Conservation (phyloP, 1,140 invertebrate genomes). For the Drosophila azteca region DNA sequence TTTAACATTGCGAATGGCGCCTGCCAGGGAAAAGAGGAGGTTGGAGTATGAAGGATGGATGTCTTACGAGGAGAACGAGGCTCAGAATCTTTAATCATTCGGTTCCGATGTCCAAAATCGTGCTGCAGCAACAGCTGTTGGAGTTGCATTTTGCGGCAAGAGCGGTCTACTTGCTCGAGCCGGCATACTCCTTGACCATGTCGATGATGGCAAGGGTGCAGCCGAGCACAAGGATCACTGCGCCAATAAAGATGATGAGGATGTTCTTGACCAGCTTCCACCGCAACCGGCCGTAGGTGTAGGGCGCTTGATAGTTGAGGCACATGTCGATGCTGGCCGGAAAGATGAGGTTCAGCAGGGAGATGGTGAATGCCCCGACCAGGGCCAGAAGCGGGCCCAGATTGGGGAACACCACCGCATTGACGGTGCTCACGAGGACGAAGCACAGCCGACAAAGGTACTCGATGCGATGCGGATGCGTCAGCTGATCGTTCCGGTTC, state of each 20-base stretch:
- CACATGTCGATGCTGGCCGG: conserved; percentile 47
- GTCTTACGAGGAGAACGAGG: no score
- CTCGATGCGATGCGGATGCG: conserved; percentile 17
- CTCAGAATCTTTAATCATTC: no score
- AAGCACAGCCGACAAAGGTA: conserved; percentile 13
- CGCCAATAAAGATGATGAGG: conserved; percentile 14
- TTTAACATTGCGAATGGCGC: no score
- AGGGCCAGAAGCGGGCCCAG: conserved; percentile 40
- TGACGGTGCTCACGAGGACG: conserved; percentile 32
- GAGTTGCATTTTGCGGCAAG: no score
- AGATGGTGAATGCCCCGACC: conserved; percentile 45
- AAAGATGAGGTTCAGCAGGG: conserved; percentile 55
- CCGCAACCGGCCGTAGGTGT: conserved; percentile 5
- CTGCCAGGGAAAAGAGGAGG: no score
- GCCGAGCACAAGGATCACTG: conserved; percentile 10
- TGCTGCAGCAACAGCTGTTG: no score
- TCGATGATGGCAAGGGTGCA: neutral
- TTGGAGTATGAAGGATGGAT: no score
- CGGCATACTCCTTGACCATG: conserved; percentile 1
- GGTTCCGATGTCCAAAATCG: no score
- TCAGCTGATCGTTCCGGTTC: neutral
- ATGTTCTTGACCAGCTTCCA: conserved; percentile 55
- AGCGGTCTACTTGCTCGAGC: no score
- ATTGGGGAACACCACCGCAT: conserved; percentile 37
- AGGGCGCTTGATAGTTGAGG: conserved; percentile 20